Conservation (phyloP, 1,140 invertebrate genomes). For the Ladona fulva region DNA sequence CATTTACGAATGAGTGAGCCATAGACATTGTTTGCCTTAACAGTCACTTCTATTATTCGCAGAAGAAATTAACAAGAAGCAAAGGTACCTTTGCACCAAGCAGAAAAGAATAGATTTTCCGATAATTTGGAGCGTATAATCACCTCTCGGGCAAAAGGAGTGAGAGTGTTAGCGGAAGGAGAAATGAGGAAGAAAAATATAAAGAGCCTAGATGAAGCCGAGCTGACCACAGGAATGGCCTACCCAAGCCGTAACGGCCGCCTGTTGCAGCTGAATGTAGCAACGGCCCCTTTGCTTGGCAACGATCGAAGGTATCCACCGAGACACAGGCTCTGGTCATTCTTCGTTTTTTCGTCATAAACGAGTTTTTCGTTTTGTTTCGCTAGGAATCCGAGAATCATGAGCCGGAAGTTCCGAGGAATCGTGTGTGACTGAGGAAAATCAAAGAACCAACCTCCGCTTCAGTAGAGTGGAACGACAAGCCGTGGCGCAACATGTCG, state of each 20-base stretch:
- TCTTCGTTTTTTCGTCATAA: neutral
- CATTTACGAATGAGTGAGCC: too few species aligned
- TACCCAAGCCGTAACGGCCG: neutral
- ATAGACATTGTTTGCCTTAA: too few species aligned
- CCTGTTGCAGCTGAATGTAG: neutral
- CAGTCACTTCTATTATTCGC: too few species aligned
- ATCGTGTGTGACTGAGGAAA: conserved; percentile 4
- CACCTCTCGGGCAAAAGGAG: too few species aligned
- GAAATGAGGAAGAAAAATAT: too few species aligned
- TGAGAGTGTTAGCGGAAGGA: too few species aligned
- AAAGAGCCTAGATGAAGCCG: too few species aligned
- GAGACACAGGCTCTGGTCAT: neutral
- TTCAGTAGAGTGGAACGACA: neutral
- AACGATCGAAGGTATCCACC: neutral
- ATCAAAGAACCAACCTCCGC: neutral
- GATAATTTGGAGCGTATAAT: too few species aligned
- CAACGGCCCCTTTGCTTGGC: neutral
- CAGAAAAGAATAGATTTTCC: too few species aligned
- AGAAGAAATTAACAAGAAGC: too few species aligned
- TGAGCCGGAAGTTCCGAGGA: conserved; percentile 1
- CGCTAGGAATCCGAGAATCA: neutral
- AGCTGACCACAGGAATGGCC: neutral
- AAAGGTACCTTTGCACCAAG: too few species aligned
- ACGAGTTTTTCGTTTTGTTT: neutral
- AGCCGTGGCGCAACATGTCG: neutral